Evolutionary conservation across 2,113 vertebrate species (phyloP), one percentile per base, ranked within the genome.

Genomic region (Scomber colias): DNA sequence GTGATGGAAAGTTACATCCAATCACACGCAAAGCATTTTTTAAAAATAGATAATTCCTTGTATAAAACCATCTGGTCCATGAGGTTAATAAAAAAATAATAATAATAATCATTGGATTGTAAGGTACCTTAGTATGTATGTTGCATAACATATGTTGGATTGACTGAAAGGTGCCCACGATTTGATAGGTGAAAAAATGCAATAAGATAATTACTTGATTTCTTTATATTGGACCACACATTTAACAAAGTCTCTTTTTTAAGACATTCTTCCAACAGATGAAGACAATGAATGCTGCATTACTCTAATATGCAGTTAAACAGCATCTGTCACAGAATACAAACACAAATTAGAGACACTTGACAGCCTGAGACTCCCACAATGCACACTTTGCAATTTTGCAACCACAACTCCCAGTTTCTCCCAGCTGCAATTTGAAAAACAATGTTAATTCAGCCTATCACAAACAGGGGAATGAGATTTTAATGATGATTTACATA

Each of bases 291-390:
- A 67, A 56, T 1, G 46, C 2, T 49, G 14, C 66, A 64, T 83
- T 73, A 53, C 48, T 74, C 63, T 17, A 50, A 55, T 2, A 65
- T 65, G 35, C 31, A 85, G 73, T 80, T 76, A 71, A 75, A 79
- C 48, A 69, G 44, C 44, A 77, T 15, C 81, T 75, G 56, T 84
- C 64, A 74, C 16, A 24, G 15, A 67, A 67, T 15, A 19, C 6
- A 55, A 83, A 78, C 71, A 84, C 66, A 81, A 71, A 79, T 63
- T 54, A 70, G 11, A 56, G 24, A 65, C 44, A 61, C 50, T 14
- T 60, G 79, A 75, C 51, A 71, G 50, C 55, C 31, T 69, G 31
- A 75, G 16, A 6, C 62, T 0, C 13, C 30, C 13, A 79, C 31
- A 79, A 57, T 30, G 62, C 62, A 44, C 56, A 68, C 19, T 70